These are phyloP conservation scores for Labroides dimidiatus DNA, from an alignment of 2,797 vertebrate genomes.

Conservation along the genomic window DNA sequence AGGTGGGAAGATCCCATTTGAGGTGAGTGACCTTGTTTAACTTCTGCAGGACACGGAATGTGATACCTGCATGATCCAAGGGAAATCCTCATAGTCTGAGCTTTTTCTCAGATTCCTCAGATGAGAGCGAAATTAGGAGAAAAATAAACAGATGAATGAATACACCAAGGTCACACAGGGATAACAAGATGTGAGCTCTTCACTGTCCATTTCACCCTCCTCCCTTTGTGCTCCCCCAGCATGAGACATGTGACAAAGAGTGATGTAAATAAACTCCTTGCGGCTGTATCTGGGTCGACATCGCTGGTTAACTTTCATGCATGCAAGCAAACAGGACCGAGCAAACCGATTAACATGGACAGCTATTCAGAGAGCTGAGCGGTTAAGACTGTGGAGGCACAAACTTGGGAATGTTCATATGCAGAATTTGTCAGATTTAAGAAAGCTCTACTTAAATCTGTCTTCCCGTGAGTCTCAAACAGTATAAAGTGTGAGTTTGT, in stretches of 20 bases:
- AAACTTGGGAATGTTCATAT: slow-evolving; percentile 4
- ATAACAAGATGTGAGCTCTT: not conserved
- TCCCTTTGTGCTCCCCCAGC: slow-evolving; percentile 10
- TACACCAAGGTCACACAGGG: not conserved
- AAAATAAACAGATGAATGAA: too few species aligned
- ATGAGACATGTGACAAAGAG: slow-evolving; percentile 17
- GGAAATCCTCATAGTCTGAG: not conserved
- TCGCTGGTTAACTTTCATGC: slow-evolving; percentile 28
- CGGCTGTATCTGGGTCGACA: slow-evolving; percentile 48
- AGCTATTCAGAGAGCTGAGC: not conserved
- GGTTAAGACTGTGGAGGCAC: not conserved
- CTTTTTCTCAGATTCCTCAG: not conserved
- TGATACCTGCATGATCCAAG: not conserved
- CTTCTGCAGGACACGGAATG: not conserved
- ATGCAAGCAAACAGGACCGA: slow-evolving; percentile 10
- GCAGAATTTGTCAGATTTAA: slow-evolving; percentile 33
- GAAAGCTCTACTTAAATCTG: slow-evolving; percentile 16
- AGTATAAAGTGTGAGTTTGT: not conserved
- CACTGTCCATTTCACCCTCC: not conserved
- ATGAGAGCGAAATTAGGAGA: too few species aligned
- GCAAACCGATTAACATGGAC: slow-evolving; percentile 20
- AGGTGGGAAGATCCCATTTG: slow-evolving; percentile 39
- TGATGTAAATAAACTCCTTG: slow-evolving; percentile 43
- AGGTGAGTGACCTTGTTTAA: not conserved
- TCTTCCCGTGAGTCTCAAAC: slow-evolving; percentile 9